phyloP scores from a whole-genome alignment of 2,113 vertebrate species.

The Calyptommatus sinebrachiatus region DNA sequence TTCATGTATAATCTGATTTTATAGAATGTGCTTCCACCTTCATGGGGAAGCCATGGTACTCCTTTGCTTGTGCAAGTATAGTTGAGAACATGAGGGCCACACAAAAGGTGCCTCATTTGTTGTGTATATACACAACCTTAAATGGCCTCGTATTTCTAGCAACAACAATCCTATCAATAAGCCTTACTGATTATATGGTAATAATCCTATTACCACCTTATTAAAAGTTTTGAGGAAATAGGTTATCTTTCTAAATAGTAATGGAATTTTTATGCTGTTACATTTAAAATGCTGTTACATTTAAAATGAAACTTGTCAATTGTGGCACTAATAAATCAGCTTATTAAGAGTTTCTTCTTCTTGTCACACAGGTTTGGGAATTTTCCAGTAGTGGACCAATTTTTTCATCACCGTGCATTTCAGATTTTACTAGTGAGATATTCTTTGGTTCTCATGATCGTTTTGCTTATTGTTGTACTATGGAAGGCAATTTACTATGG shows the following conservation, averaged over 20 bases:
- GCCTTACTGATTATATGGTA: no score
- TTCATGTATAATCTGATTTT: no score
- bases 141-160: background rate
- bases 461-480: constrained; percentile 81
- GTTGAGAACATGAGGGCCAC: no score
- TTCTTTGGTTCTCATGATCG: constrained; percentile 91
- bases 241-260: background rate
- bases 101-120: no score
- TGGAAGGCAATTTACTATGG: constrained; percentile 82
- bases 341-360: constrained; percentile 29
- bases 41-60: no score
- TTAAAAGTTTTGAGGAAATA: background rate
- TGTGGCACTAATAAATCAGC: constrained; percentile 1
- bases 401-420: constrained; percentile 89
- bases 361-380: constrained; percentile 82
- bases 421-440: constrained; percentile 69
- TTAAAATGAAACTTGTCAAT: background rate
- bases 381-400: constrained; percentile 82
- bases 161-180: background rate
- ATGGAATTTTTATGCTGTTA: background rate
- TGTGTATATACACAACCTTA: background rate
- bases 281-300: background rate
- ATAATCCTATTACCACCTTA: no score
- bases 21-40: no score
- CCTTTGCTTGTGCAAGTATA: no score